Evolutionary conservation across 2,888 invertebrate genomes (phyloP).

Genomic region (Epicampocera succincta): DNA sequence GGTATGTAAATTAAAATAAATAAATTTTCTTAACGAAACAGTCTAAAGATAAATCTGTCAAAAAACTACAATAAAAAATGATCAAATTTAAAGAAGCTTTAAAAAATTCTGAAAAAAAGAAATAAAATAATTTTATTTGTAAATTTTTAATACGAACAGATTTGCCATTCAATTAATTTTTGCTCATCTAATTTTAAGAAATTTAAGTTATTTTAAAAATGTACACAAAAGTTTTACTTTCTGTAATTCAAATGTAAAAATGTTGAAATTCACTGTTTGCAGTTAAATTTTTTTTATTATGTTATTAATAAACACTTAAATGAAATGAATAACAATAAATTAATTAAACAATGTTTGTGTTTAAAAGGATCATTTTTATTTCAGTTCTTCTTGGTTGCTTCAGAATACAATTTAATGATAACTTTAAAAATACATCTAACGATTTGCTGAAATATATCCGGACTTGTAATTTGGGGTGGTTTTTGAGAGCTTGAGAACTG

Average conservation of each 20-base stretch:
- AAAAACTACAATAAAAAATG: neutral
- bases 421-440: too few relatives aligned
- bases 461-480: too few relatives aligned
- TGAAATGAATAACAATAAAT: too few relatives aligned
- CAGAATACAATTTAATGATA: too few relatives aligned
- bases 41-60: neutral
- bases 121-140: constrained; percentile 43
- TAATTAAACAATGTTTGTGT: too few relatives aligned
- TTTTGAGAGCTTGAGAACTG: too few relatives aligned
- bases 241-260: constrained; percentile 37
- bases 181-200: neutral
- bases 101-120: constrained; percentile 42
- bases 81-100: constrained; percentile 17
- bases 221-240: neutral
- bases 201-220: neutral
- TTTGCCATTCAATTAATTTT: constrained; percentile 40
- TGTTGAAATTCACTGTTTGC: constrained; percentile 43
- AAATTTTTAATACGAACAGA: constrained; percentile 23
- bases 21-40: too few relatives aligned
- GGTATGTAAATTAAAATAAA: neutral
- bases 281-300: constrained; percentile 28
- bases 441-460: too few relatives aligned
- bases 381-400: too few relatives aligned
- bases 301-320: too few relatives aligned
- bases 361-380: too few relatives aligned